Evolutionary conservation across 2,113 vertebrate species (phyloP).

Genomic region (Pachypanchax playfairii): DNA sequence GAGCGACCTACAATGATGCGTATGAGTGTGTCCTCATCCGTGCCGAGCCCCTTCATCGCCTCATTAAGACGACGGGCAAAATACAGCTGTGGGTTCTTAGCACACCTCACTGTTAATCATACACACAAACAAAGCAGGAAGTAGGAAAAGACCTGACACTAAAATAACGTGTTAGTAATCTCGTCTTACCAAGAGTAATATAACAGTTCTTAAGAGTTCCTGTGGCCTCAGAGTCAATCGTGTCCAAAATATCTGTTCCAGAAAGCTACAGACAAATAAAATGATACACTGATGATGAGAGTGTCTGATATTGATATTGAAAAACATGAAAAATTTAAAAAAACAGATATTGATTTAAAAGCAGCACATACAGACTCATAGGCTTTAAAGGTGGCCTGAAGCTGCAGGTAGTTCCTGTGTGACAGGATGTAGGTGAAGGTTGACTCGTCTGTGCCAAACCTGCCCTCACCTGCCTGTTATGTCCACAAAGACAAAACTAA

Average conservation of each 20-base stretch:
- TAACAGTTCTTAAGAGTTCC: conserved; percentile 83
- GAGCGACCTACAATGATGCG: conserved; percentile 88
- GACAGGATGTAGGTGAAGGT: conserved; percentile 80
- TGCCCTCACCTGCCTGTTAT: conserved; percentile 79
- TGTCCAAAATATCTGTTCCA: conserved; percentile 79
- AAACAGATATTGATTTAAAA: no score
- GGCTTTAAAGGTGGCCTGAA: conserved; percentile 82
- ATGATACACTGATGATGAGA: not conserved
- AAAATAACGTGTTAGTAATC: not conserved
- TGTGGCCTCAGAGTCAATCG: conserved; percentile 78
- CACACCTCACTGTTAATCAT: conserved; percentile 77
- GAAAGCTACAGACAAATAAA: conserved; percentile 64
- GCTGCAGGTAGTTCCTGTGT: conserved; percentile 84
- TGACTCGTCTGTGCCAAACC: conserved; percentile 82
- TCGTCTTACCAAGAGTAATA: conserved; percentile 73
- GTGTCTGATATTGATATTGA: no score
- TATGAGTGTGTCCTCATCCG: conserved; percentile 89
- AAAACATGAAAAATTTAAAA: no score
- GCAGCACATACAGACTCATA: conserved; percentile 75
- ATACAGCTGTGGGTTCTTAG: conserved; percentile 89
- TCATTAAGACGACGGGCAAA: conserved; percentile 89
- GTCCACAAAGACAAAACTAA: not conserved
- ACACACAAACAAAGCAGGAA: conserved; percentile 17
- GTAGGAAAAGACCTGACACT: not conserved
- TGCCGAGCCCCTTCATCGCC: conserved; percentile 90